Evolutionary conservation across 1,140 invertebrate genomes (phyloP).

Genomic region (Galleria mellonella): DNA sequence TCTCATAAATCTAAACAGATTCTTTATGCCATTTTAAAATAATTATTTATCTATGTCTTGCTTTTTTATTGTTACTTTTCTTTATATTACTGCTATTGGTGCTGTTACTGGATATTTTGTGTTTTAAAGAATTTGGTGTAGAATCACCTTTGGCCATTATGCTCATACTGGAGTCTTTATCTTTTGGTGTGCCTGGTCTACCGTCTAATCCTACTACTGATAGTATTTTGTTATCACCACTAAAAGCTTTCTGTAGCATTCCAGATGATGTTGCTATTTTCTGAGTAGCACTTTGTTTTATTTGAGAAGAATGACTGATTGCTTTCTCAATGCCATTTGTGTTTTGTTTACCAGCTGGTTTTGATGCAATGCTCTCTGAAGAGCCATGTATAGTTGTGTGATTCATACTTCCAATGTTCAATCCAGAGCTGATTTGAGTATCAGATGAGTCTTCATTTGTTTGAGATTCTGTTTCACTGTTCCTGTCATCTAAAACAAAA

Average conservation of each 20-base stretch:
- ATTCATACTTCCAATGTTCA: conserved; percentile 69
- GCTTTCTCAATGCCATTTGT: conserved; percentile 75
- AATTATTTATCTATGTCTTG: conserved; percentile 78
- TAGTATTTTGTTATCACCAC: conserved; percentile 62
- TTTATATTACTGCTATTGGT: conserved; percentile 75
- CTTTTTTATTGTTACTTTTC: conserved; percentile 82
- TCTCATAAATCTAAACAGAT: conserved; percentile 3
- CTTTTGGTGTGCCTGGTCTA: conserved; percentile 69
- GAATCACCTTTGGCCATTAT: conserved; percentile 64
- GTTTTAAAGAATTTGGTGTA: conserved; percentile 71
- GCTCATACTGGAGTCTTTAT: conserved; percentile 66
- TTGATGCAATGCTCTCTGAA: conserved; percentile 76
- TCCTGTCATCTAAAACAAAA: conserved; percentile 81
- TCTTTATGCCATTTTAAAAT: too few species aligned
- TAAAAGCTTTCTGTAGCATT: conserved; percentile 73
- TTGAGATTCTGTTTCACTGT: conserved; percentile 93
- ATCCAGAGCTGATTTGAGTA: conserved; percentile 77
- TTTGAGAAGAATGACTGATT: conserved; percentile 32
- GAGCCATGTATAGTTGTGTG: conserved; percentile 80
- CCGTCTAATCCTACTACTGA: conserved; percentile 57
- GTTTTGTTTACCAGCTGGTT: conserved; percentile 79
- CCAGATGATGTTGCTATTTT: conserved; percentile 72
- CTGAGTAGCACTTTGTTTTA: conserved; percentile 62
- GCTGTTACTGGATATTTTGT: conserved; percentile 73
- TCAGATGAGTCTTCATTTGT: conserved; percentile 85